Evolutionary conservation across 2,797 vertebrate species (phyloP).

Genomic region (Schizothorax lantsangensis): DNA sequence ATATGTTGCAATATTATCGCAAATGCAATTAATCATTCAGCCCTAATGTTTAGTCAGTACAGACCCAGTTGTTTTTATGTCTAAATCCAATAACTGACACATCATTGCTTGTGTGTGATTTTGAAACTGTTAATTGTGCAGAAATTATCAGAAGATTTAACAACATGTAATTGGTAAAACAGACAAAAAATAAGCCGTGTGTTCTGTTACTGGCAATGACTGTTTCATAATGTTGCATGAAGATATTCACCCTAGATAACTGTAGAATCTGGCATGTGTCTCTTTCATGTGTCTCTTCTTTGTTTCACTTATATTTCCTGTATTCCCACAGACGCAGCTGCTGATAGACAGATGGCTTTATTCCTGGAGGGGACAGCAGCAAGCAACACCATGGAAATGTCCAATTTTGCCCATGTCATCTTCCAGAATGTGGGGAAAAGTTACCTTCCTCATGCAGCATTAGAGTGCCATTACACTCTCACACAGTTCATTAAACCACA

Average conservation of each 20-base stretch:
- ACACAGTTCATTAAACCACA: slow-evolving; percentile 95
- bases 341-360: slow-evolving; percentile 84
- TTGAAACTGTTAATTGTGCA: background rate
- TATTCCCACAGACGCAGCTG: slow-evolving; percentile 56
- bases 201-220: background rate
- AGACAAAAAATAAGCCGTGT: background rate
- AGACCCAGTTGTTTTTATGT: background rate
- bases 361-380: slow-evolving; percentile 85
- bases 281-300: background rate
- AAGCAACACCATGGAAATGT: slow-evolving; percentile 86
- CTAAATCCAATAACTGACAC: background rate
- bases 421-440: slow-evolving; percentile 99
- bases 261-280: background rate
- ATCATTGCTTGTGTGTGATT: background rate
- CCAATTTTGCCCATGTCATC: slow-evolving; percentile 99
- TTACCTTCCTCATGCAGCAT: slow-evolving; percentile 93
- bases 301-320: slow-evolving; percentile 6
- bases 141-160: background rate
- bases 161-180: background rate
- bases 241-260: background rate
- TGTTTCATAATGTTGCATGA: background rate
- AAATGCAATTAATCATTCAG: too few relatives aligned
- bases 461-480: slow-evolving; percentile 97
- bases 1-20: too few relatives aligned
- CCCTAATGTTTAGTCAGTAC: background rate